Conservation (phyloP, 37 sponge, comb jelly and placozoan genomes). For the Petrosia ficiformis region DNA sequence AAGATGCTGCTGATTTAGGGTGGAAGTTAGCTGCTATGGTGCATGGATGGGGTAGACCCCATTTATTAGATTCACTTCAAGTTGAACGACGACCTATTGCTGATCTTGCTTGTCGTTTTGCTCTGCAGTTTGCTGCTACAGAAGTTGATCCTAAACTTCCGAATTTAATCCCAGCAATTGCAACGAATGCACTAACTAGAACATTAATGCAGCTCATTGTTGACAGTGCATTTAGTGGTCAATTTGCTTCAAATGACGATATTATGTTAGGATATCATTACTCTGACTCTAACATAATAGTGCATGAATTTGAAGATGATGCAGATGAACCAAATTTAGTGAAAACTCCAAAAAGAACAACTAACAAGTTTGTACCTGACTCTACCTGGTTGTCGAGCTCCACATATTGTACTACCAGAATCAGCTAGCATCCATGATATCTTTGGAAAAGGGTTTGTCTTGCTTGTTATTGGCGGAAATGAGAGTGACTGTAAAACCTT, state of each 20-base stretch:
- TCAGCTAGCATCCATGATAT: slow-evolving; percentile 48
- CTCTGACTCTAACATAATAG: slow-evolving; percentile 53
- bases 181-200: neutral
- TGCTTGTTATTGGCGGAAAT: slow-evolving; percentile 61
- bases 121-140: neutral
- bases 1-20: slow-evolving; percentile 61
- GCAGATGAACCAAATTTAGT: neutral
- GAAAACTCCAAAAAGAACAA: neutral
- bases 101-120: slow-evolving; percentile 40
- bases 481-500: slow-evolving; percentile 39
- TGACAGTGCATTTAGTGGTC: neutral
- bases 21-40: slow-evolving; percentile 77
- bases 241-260: slow-evolving; percentile 4
- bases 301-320: slow-evolving; percentile 33
- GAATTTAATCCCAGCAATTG: neutral
- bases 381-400: slow-evolving; percentile 75
- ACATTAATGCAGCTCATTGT: slow-evolving; percentile 1
- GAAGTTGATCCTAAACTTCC: neutral
- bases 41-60: slow-evolving; percentile 68
- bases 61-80: slow-evolving; percentile 58
- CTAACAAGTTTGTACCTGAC: slow-evolving; percentile 30
- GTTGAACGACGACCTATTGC: slow-evolving; percentile 48
- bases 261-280: slow-evolving; percentile 65
- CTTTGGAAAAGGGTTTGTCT: slow-evolving; percentile 52
- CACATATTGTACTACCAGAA: slow-evolving; percentile 67